A percentile compares a stretch with the other conserved stretches of the same genome.
Evolutionary conservation across 1,140 invertebrate species (phyloP).

Genomic region (Aphelinus certus): DNA sequence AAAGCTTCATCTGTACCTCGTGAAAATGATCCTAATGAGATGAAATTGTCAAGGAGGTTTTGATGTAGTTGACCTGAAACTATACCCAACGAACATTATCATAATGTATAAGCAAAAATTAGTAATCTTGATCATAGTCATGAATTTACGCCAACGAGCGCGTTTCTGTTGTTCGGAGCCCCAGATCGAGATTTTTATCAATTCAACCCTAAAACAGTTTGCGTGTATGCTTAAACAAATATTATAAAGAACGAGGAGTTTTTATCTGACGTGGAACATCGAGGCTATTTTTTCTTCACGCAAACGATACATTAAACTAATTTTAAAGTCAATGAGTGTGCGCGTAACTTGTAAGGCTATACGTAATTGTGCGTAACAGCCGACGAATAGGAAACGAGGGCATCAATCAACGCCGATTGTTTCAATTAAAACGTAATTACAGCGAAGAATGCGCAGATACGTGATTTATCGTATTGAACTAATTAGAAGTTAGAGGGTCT

Average conservation of each 20-base stretch:
- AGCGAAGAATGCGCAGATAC: background rate
- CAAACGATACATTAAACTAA: too few relatives aligned
- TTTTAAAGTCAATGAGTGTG: slow-evolving; percentile 4
- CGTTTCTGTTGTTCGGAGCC: too few relatives aligned
- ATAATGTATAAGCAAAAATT: too few relatives aligned
- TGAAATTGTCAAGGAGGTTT: too few relatives aligned
- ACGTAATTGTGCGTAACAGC: slow-evolving; percentile 2
- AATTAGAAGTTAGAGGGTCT: too few relatives aligned
- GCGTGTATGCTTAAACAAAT: background rate
- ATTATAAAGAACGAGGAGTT: background rate
- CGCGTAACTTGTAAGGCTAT: background rate
- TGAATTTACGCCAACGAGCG: too few relatives aligned
- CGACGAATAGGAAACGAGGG: background rate
- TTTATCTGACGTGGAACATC: background rate
- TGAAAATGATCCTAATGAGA: too few relatives aligned
- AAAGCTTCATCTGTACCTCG: too few relatives aligned
- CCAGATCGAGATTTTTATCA: slow-evolving; percentile 13
- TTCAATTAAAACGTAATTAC: background rate
- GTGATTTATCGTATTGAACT: too few relatives aligned
- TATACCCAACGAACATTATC: too few relatives aligned
- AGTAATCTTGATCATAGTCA: too few relatives aligned
- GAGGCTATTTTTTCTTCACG: background rate
- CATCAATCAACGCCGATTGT: slow-evolving; percentile 7
- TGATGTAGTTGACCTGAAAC: too few relatives aligned
- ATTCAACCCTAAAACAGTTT: background rate